Conservation (phyloP, 2,113 vertebrate species). For the Aspiorhynchus laticeps region DNA sequence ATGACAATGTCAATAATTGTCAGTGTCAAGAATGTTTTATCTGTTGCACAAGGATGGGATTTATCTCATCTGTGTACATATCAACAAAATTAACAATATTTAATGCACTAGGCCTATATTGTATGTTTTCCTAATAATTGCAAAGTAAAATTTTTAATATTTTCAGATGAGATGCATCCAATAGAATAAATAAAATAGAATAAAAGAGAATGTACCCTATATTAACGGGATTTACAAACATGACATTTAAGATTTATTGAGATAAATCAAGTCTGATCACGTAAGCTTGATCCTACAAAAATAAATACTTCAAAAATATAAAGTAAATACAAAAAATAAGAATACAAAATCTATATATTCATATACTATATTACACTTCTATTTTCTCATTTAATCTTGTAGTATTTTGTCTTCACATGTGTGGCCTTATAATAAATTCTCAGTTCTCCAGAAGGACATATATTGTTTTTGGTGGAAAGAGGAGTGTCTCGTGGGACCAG, state of each 20-base stretch:
- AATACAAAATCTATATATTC: neutral
- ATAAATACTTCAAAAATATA: neutral
- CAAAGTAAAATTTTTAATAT: neutral
- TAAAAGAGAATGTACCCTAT: neutral
- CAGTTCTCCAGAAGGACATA: constrained; percentile 20
- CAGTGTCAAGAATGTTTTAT: neutral
- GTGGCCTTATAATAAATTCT: constrained; percentile 40
- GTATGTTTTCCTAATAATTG: neutral
- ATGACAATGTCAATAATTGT: neutral
- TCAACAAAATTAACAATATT: neutral
- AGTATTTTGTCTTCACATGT: neutral
- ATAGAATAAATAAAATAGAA: neutral
- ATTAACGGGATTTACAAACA: neutral
- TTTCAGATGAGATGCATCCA: neutral
- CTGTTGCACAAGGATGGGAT: neutral
- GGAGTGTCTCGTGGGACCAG: constrained; percentile 1
- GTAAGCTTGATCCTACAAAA: neutral
- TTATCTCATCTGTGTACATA: neutral
- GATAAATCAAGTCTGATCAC: neutral
- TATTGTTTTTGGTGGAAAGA: constrained; percentile 31
- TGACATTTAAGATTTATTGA: neutral
- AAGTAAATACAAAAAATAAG: neutral
- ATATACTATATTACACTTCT: neutral
- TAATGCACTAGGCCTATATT: too few species aligned
- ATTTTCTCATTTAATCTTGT: neutral